A percentile compares a stretch with the other conserved stretches of the same genome.
phyloP scores from a whole-genome alignment of 2,797 vertebrate species.

The Ceyx erithaca region DNA sequence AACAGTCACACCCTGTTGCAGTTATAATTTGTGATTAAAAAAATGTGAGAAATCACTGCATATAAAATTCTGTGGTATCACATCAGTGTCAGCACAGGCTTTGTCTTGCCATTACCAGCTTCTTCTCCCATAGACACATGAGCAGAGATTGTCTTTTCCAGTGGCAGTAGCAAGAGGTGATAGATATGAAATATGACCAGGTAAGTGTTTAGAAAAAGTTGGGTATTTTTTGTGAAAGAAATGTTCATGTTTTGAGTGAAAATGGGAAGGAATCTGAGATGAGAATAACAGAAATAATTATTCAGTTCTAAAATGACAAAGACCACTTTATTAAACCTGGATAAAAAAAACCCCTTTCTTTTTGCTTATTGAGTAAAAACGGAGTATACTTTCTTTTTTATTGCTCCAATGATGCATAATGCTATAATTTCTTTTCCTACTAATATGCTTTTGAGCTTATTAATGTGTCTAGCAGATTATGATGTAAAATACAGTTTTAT shows the following conservation, averaged over 20 bases:
- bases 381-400: background rate
- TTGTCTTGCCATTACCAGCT: background rate
- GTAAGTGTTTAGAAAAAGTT: background rate
- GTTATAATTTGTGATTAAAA: background rate
- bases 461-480: conserved; percentile 24
- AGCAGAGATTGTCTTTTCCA: background rate
- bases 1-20: background rate
- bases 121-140: background rate
- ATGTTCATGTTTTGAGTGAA: background rate
- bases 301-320: background rate
- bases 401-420: background rate
- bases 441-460: conserved; percentile 13
- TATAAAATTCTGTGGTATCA: background rate
- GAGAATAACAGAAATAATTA: background rate
- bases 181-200: background rate
- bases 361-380: background rate
- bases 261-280: background rate
- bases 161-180: background rate
- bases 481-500: conserved; percentile 49
- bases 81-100: background rate
- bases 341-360: background rate
- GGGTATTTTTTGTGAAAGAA: background rate
- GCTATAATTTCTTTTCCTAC: background rate
- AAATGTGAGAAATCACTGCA: background rate
- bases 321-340: background rate